Evolutionary conservation across 1,140 invertebrate species (phyloP), one percentile per base, ranked within the genome.

Genomic region (Heterodera schachtii): DNA sequence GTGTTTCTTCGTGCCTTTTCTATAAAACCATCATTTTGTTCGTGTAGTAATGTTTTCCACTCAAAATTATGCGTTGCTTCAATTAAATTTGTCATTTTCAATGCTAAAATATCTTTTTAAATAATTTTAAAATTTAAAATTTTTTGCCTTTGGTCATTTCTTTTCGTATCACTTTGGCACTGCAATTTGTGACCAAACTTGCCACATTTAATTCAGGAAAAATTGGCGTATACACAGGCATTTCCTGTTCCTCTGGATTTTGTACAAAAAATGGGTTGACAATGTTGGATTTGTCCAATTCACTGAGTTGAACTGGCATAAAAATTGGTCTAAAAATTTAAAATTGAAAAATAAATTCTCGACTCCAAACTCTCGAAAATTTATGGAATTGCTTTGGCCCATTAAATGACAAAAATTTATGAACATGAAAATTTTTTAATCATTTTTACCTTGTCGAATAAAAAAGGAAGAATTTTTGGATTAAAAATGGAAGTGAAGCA

Each of bases 401-500:
- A 52, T 52, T 52, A 6, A 52, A 52, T 8, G 11, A 52, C 0
- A 52, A 52, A 52, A 52, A 52, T 52, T 52, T 52, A 8, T 11
- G 2, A 11, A 52, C 49, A 52, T 52, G 0, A 52, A 52, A 52
- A 52, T 31, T 31, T 31, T 31, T 31, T 0, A 31, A 31, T 31
- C 31, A 52, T 8, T 52, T 52, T 52, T 52, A 64, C 57, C 57
- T 64, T 19, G 57, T 64, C 16, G 57, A 16, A 64, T 64, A 64
- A 64, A 64, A 19, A 5, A 92, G 92, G 21, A 84, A 85, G 43
- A 78, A 84, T 57, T 5, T 93, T 93, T 83, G 93, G 93, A 87
- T n/a, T 76, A 76, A 57, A 76, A 76, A 57, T 49, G 66, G 66
- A 9, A 76, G n/a, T 43, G 57, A 64, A 1, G 57, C 49, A 19